These are phyloP conservation scores for Crypturellus undulatus DNA, from an alignment of 2,113 vertebrate species.

Conservation along the genomic window DNA sequence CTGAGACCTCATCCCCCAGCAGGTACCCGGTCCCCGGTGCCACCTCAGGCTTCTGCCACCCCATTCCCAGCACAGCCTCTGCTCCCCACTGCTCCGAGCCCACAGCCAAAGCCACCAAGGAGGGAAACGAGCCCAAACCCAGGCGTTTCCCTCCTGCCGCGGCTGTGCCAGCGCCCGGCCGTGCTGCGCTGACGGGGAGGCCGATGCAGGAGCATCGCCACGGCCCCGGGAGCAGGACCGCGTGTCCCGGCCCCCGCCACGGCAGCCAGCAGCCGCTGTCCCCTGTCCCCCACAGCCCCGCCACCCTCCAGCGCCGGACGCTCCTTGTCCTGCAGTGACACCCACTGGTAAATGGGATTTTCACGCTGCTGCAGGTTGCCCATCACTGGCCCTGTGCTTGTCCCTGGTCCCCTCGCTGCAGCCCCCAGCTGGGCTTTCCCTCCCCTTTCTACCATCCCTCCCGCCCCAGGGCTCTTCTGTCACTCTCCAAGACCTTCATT, in stretches of 20 bases:
- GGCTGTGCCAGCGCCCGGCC: not conserved
- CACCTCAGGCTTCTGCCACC: not conserved
- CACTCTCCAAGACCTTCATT: fast-evolving
- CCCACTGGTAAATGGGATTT: conserved; percentile 55
- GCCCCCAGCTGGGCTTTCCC: not conserved
- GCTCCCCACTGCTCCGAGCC: not conserved
- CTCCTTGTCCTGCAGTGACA: conserved; percentile 81
- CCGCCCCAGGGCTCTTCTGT: not conserved
- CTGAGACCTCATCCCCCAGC: not conserved
- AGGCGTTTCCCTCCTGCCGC: fast-evolving
- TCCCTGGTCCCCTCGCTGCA: not conserved
- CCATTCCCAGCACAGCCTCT: not conserved
- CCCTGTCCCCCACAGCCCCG: not conserved
- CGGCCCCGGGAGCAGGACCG: not conserved
- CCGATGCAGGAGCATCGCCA: not conserved
- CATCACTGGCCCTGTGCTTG: not conserved
- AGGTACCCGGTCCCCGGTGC: not conserved
- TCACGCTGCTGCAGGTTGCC: not conserved
- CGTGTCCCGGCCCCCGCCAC: too few species aligned
- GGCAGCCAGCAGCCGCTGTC: too few species aligned
- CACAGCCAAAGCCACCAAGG: not conserved
- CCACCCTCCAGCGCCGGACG: not conserved
- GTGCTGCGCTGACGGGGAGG: not conserved
- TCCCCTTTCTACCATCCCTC: not conserved
- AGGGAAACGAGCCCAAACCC: not conserved